A percentile compares a stretch with the other conserved stretches of the same genome.
phyloP scores from a whole-genome alignment of 2,797 vertebrate genomes.

The Hypotaenidia okinawae region DNA sequence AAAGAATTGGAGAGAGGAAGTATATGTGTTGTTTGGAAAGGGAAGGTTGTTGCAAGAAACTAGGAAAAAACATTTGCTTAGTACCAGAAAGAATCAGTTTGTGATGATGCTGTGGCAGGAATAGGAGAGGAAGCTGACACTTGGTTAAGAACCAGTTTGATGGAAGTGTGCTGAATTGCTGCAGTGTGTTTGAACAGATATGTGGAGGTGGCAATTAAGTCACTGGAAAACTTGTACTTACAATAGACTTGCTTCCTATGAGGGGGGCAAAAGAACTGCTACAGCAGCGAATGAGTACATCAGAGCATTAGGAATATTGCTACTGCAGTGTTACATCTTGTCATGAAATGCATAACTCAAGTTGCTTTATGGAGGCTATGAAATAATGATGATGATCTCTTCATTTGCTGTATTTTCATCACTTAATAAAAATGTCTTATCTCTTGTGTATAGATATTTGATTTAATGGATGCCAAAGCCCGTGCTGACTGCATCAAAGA shows the following conservation, averaged over 20 bases:
- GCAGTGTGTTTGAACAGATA: not conserved
- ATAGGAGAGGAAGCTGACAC: not conserved
- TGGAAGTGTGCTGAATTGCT: not conserved
- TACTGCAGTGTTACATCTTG: not conserved
- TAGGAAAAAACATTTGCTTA: not conserved
- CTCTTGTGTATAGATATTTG: constrained; percentile 94
- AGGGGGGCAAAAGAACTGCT: not conserved
- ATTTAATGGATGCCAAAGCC: constrained; percentile 99
- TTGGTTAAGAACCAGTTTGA: not conserved
- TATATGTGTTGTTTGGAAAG: not conserved
- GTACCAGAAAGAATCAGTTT: not conserved
- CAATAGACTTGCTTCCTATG: not conserved
- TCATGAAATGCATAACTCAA: not conserved
- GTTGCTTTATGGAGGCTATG: not conserved
- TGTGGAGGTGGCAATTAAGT: not conserved
- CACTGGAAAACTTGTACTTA: not conserved
- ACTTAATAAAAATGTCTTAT: constrained; percentile 50
- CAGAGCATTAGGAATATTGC: not conserved
- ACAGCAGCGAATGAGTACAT: not conserved
- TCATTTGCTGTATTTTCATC: not conserved
- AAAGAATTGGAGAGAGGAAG: not conserved
- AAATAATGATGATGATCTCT: not conserved
- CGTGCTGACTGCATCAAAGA: constrained; percentile 99
- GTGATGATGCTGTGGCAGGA: not conserved
- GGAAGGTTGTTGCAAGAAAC: not conserved